These are phyloP conservation scores for Paradisaea rubra DNA, from an alignment of 2,113 vertebrate species.

Conservation along the genomic window DNA sequence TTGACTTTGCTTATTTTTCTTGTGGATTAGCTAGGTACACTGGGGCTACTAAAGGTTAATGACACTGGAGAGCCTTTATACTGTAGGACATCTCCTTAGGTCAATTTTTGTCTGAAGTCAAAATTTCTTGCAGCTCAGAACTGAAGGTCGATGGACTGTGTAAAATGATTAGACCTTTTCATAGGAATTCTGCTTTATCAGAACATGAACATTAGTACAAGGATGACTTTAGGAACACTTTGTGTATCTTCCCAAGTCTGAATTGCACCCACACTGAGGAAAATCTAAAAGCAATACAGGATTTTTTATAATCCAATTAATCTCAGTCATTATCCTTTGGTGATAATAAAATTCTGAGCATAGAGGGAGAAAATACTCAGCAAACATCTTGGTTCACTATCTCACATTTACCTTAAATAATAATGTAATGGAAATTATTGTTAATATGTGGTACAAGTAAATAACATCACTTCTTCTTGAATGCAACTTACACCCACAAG, in stretches of 20 bases:
- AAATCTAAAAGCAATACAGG: background rate
- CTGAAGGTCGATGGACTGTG: fast-evolving
- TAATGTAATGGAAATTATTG: background rate
- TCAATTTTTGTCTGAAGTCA: background rate
- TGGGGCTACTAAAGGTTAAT: background rate
- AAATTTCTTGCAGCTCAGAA: background rate
- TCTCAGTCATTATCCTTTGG: background rate
- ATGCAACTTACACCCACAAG: background rate
- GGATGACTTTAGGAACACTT: background rate
- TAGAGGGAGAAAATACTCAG: background rate
- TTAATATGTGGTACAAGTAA: background rate
- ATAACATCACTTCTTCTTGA: background rate
- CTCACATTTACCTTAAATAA: background rate
- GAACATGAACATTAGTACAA: background rate
- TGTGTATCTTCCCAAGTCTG: background rate
- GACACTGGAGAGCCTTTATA: background rate
- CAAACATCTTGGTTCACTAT: background rate
- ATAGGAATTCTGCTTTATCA: background rate
- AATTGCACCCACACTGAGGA: background rate
- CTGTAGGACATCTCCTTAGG: background rate
- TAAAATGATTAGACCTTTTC: background rate
- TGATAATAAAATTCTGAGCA: background rate
- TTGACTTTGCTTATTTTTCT: background rate
- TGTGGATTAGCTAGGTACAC: background rate
- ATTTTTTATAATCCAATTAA: background rate